Conservation (phyloP, 2,797 vertebrate species). For the Delichon dasypus region DNA sequence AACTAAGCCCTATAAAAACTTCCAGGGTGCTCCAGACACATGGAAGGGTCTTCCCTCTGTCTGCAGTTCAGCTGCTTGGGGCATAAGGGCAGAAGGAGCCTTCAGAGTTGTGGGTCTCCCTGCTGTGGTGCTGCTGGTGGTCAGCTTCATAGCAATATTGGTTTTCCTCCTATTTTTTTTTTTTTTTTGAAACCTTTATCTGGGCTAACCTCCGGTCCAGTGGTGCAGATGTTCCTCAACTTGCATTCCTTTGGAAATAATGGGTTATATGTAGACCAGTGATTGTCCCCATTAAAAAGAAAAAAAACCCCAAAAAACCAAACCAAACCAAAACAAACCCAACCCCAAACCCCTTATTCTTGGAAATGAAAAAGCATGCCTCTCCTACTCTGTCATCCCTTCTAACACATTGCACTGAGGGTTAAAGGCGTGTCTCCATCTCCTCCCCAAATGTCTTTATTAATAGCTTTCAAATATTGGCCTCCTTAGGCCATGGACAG, state of each 20-base stretch:
- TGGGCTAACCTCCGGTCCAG: neutral
- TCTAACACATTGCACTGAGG: constrained; percentile 3
- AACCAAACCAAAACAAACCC: neutral
- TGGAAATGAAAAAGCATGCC: neutral
- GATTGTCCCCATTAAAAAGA: neutral
- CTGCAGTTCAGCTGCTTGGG: neutral
- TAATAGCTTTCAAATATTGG: constrained; percentile 59
- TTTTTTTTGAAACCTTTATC: constrained; percentile 4
- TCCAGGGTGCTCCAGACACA: neutral
- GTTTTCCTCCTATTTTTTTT: neutral
- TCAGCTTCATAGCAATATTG: neutral
- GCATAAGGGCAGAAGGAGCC: neutral
- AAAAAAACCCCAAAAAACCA: neutral
- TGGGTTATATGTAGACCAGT: constrained; percentile 8
- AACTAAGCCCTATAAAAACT: neutral
- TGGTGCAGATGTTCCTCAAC: constrained; percentile 28
- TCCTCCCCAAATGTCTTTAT: constrained; percentile 61
- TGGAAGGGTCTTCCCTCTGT: neutral
- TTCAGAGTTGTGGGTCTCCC: neutral
- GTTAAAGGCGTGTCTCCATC: constrained; percentile 59
- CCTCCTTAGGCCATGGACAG: constrained; percentile 61
- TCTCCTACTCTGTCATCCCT: constrained; percentile 22
- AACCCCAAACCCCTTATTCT: neutral
- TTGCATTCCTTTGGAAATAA: constrained; percentile 51
- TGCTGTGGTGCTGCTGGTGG: neutral